Evolutionary conservation across 35 echinoderm and acorn worm genomes (phyloP).

Genomic region (Eucidaris tribuloides): DNA sequence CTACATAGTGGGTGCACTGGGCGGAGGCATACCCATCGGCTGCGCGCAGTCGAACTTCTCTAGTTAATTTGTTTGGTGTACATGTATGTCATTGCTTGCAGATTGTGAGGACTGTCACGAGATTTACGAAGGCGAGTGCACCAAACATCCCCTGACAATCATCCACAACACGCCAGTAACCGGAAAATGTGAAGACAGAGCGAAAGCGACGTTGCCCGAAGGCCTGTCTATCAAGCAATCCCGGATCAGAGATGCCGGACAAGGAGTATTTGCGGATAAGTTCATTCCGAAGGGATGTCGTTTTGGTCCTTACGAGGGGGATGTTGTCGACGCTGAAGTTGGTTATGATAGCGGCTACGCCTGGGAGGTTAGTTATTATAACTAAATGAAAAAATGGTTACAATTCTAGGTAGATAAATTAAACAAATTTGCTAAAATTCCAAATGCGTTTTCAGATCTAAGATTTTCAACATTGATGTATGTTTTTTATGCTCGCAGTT

Average conservation of each 20-base stretch:
- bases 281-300: conserved; percentile 73
- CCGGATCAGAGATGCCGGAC: conserved; percentile 71
- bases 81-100: too few species aligned
- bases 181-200: conserved; percentile 42
- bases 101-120: conserved; percentile 98
- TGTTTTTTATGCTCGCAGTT: too few species aligned
- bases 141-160: conserved; percentile 66
- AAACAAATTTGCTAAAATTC: too few species aligned
- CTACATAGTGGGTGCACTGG: too few species aligned
- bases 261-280: conserved; percentile 70
- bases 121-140: conserved; percentile 70
- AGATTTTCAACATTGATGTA: too few species aligned
- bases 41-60: too few species aligned
- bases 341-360: conserved; percentile 89
- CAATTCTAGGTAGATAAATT: too few species aligned
- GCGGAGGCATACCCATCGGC: too few species aligned
- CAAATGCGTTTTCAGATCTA: too few species aligned
- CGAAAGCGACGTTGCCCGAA: conserved; percentile 65
- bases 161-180: conserved; percentile 61
- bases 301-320: conserved; percentile 94
- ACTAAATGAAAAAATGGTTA: too few species aligned
- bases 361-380: conserved; percentile 85
- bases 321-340: conserved; percentile 61
- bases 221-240: conserved; percentile 70
- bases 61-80: too few species aligned